Evolutionary conservation across 2,888 invertebrate species (phyloP).

Genomic region (Cylloceria caligata): DNA sequence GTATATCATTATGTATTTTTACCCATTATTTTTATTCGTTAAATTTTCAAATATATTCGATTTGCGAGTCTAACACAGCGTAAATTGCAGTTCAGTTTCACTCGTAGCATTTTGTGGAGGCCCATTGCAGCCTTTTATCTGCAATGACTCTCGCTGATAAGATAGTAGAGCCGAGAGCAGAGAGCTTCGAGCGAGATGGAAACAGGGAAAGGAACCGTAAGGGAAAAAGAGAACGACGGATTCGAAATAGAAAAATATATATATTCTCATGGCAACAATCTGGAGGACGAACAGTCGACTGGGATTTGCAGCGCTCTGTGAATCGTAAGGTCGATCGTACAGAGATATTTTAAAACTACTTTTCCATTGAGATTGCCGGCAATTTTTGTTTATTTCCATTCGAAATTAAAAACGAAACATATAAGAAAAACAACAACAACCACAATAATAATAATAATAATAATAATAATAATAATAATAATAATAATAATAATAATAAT

Average conservation of each 20-base stretch:
- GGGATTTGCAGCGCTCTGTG: conserved; percentile 74
- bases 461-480: neutral
- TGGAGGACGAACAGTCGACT: conserved; percentile 75
- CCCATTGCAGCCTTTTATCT: conserved; percentile 68
- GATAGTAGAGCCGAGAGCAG: conserved; percentile 62
- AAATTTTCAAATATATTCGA: conserved; percentile 15
- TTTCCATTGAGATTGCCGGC: conserved; percentile 29
- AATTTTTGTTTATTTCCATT: conserved; percentile 2
- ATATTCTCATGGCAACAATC: conserved; percentile 83
- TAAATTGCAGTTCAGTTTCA: conserved; percentile 55
- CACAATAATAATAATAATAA: neutral
- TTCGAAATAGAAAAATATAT: conserved; percentile 71
- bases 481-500: neutral
- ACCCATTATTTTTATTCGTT: neutral
- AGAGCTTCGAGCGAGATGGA: conserved; percentile 58
- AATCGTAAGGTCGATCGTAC: conserved; percentile 54
- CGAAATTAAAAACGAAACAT: neutral
- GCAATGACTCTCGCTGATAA: conserved; percentile 63
- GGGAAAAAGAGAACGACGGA: conserved; percentile 55
- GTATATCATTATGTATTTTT: neutral
- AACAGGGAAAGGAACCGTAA: conserved; percentile 24
- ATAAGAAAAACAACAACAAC: neutral
- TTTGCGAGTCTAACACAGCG: conserved; percentile 19
- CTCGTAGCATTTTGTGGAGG: conserved; percentile 65
- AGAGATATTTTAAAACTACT: conserved; percentile 42